Conservation (phyloP, 2,797 vertebrate genomes). For the Oceanodroma leucorhoa region DNA sequence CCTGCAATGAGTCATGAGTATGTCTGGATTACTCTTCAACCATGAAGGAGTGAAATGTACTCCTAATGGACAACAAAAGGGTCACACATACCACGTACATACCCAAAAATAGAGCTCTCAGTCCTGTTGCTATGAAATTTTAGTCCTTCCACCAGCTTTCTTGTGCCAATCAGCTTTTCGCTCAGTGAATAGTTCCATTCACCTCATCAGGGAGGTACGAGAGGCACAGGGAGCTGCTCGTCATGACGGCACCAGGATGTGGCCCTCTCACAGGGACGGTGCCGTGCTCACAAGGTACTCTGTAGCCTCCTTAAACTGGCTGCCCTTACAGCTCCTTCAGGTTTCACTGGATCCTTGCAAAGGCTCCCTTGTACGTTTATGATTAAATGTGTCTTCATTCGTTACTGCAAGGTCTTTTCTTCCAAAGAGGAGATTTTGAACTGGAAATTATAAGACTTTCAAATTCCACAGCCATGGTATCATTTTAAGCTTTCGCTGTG, state of each 20-base stretch:
- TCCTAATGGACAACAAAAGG: neutral
- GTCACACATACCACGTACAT: neutral
- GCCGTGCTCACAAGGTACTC: rapidly evolving
- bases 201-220: neutral
- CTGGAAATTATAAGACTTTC: neutral
- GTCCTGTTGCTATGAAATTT: neutral
- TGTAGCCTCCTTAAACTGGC: neutral
- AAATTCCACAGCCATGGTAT: neutral
- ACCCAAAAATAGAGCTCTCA: neutral
- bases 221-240: rapidly evolving
- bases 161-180: neutral
- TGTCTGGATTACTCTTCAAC: slow-evolving; percentile 14
- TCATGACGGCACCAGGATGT: neutral
- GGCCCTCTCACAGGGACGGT: neutral
- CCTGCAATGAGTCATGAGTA: slow-evolving; percentile 11
- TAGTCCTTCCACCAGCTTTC: neutral
- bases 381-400: neutral
- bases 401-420: neutral
- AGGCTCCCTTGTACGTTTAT: neutral
- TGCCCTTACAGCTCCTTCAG: neutral
- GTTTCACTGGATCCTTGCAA: neutral
- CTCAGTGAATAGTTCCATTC: slow-evolving; percentile 4
- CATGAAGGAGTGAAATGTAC: neutral
- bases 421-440: neutral
- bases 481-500: neutral